Conservation (phyloP, 2,797 vertebrate species). For the Microchirus variegatus region DNA sequence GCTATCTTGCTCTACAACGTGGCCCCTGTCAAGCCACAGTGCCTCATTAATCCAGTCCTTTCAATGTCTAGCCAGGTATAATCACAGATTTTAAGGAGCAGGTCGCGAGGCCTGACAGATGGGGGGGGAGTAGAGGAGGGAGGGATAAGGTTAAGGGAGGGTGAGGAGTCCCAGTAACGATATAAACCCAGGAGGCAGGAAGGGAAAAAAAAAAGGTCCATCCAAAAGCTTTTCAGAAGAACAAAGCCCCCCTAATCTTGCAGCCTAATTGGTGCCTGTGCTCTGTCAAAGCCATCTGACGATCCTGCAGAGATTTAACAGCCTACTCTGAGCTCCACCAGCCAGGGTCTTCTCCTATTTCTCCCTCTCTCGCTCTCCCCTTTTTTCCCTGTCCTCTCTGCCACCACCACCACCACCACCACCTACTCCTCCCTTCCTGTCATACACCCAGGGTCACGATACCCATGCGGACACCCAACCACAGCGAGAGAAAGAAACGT, state of each 20-base stretch:
- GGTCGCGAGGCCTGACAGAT: conserved; percentile 13
- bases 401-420: conserved; percentile 54
- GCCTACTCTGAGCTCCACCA: conserved; percentile 25
- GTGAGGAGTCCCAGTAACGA: conserved; percentile 49
- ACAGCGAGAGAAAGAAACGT: conserved; percentile 2
- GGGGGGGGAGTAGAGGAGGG: conserved; percentile 7
- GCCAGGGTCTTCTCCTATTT: conserved; percentile 37
- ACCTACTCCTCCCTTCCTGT: conserved; percentile 58
- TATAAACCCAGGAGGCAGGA: conserved; percentile 44
- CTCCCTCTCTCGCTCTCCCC: conserved; percentile 17
- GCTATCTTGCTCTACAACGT: conserved; percentile 11
- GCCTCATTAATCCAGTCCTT: conserved; percentile 68
- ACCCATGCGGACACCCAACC: conserved; percentile 35
- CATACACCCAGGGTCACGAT: conserved; percentile 32
- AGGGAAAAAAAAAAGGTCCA: conserved; percentile 50
- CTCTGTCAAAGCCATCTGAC: conserved; percentile 77
- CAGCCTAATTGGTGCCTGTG: conserved; percentile 69
- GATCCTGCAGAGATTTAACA: conserved; percentile 66
- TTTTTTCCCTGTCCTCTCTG: conserved; percentile 40
- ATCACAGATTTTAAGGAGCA: conserved; percentile 52
- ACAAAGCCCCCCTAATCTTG: conserved; percentile 74
- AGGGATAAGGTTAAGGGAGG: conserved; percentile 44
- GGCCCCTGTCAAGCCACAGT: conserved; percentile 22
- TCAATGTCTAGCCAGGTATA: conserved; percentile 75
- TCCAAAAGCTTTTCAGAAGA: conserved; percentile 67